Base-by-base conservation (phyloP, 1,140 invertebrate genomes). In the Cylas formicarius region DNA sequence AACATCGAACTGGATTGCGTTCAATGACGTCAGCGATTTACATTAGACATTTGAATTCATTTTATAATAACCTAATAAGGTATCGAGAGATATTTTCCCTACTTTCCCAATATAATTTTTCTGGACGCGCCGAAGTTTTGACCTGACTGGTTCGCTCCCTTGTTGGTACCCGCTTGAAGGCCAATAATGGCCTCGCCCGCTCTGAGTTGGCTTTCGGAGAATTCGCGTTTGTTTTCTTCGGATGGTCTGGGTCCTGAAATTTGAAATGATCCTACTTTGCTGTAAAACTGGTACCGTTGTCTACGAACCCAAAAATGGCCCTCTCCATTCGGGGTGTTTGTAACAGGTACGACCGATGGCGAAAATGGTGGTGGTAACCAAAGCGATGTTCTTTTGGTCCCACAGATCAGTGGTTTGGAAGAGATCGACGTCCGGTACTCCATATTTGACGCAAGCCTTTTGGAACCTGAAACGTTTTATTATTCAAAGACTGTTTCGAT, bases 401-500 rank as follows among this genome's bases (percentile, higher is more conserved):
- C 80, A 96, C 4, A 97, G 72, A 63, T 96, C 92, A 5, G 90
- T 88, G 0, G 91, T 90, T 68, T 95, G 91, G 76, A 97, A 97
- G 2, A 93, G 74, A 61, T 97, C 92, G 4, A 84, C 77, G 54
- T 91, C 86, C 6, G 82, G 76, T 2, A 96, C 89, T 7, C 92
- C 92, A 57, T 94, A 92, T 29, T 78, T 78, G 33, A 82, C 79
- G 52, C 86, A 78, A 1, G 88, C 90, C 55, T 86, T 84, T 65
- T 92, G 87, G 70, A 97, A 95, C 54, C 88, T 87, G 60, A 50
- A 70, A 50, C 49, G 18, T 23, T n/a, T n/a, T n/a, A 32, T 8
- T 8, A 26, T 8, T 26, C n/a, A n/a, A n/a, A n/a, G n/a, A n/a
- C n/a, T n/a, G n/a, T n/a, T n/a, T n/a, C n/a, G n/a, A n/a, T n/a